A percentile compares a stretch with the other conserved stretches of the same genome.
Evolutionary conservation across 2,888 invertebrate genomes (phyloP).

Genomic region (Erynnis tages): DNA sequence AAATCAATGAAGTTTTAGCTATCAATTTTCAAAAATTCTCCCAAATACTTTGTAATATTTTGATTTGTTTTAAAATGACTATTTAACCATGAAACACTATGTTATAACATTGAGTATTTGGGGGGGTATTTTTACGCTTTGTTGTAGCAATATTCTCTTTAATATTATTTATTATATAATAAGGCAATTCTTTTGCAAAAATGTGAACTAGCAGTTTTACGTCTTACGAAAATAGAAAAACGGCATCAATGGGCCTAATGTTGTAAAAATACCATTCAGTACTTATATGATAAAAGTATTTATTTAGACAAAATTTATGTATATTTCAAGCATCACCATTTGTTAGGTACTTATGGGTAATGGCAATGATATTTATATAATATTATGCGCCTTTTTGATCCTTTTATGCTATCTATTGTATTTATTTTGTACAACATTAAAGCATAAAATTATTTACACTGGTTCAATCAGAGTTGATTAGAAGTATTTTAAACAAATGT

Average conservation of each 20-base stretch:
- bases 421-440: conserved; percentile 31
- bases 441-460: conserved; percentile 21
- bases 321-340: conserved; percentile 25
- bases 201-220: neutral
- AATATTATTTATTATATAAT: conserved; percentile 11
- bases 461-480: conserved; percentile 32
- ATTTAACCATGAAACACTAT: too few species aligned
- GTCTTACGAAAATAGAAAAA: neutral
- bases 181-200: neutral
- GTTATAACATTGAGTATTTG: conserved; percentile 2
- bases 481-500: conserved; percentile 41
- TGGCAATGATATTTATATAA: conserved; percentile 23
- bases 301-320: conserved; percentile 8
- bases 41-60: conserved; percentile 5
- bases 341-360: conserved; percentile 28
- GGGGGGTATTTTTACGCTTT: conserved; percentile 8
- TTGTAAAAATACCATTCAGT: conserved; percentile 10
- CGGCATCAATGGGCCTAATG: conserved; percentile 7
- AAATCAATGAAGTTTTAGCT: conserved; percentile 18
- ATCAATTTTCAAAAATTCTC: conserved; percentile 5
- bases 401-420: conserved; percentile 32
- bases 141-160: conserved; percentile 13
- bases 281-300: conserved; percentile 7
- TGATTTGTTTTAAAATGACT: neutral
- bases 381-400: conserved; percentile 31